phyloP scores from a whole-genome alignment of 2,888 invertebrate genomes.

The Spilarctia lutea region DNA sequence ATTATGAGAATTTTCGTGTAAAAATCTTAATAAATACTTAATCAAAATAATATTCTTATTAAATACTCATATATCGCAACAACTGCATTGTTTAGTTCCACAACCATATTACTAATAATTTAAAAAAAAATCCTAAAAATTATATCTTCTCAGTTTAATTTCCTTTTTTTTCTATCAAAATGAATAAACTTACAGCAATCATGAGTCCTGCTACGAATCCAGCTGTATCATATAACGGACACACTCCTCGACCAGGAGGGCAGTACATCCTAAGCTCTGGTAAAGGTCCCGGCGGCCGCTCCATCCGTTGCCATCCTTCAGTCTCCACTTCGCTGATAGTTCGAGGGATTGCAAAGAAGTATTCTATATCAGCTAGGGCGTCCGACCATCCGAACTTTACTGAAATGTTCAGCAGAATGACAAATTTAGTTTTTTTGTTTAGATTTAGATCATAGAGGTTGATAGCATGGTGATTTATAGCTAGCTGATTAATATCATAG shows the following conservation, averaged over 20 bases:
- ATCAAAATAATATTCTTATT: neutral
- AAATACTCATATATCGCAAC: neutral
- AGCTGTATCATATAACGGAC: conserved; percentile 75
- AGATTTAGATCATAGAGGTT: neutral
- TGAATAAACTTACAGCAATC: conserved; percentile 71
- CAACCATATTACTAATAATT: neutral
- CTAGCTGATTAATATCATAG: neutral
- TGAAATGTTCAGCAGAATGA: conserved; percentile 36
- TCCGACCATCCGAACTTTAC: conserved; percentile 82
- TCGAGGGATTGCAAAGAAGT: conserved; percentile 81
- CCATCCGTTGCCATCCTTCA: conserved; percentile 73
- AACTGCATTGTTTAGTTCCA: neutral
- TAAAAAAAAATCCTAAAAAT: too few relatives aligned
- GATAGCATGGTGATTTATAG: neutral
- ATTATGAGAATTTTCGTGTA: too few relatives aligned
- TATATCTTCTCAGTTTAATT: neutral
- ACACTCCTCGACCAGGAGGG: conserved; percentile 70
- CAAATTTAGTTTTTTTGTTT: neutral
- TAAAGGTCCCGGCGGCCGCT: conserved; percentile 69
- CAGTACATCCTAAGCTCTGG: conserved; percentile 80
- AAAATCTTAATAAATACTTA: neutral
- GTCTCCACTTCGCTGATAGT: conserved; percentile 72
- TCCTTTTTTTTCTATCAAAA: neutral
- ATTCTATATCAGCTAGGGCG: conserved; percentile 75
- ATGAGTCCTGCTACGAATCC: conserved; percentile 81